Evolutionary conservation across 2,888 invertebrate species (phyloP).

Genomic region (Drosophila basisetae): DNA sequence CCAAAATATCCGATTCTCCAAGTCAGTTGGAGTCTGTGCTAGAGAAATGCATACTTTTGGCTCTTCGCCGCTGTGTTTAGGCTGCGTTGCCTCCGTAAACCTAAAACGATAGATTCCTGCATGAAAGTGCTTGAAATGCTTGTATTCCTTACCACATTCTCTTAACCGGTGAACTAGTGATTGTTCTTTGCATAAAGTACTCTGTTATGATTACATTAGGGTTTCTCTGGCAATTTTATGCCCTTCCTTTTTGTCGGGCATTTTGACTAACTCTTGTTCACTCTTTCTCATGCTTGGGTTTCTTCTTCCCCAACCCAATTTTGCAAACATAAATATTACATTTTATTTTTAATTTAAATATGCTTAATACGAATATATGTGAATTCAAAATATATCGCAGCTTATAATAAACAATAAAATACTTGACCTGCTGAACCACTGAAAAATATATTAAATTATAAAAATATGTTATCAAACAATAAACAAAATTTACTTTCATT

Average conservation of each 20-base stretch:
- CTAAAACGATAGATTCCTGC: not conserved
- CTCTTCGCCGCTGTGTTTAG: not conserved
- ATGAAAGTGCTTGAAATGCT: too few species aligned
- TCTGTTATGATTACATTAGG: too few species aligned
- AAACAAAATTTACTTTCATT: not conserved
- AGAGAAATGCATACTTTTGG: not conserved
- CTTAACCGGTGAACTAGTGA: not conserved
- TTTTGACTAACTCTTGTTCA: too few species aligned
- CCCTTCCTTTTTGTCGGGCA: too few species aligned
- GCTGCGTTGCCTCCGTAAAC: not conserved
- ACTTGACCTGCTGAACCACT: not conserved
- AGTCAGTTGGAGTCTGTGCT: not conserved
- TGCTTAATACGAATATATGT: not conserved
- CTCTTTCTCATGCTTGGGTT: too few species aligned
- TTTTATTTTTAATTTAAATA: not conserved
- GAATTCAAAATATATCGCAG: too few species aligned
- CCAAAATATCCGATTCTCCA: not conserved
- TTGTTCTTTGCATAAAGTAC: not conserved
- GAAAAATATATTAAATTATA: not conserved
- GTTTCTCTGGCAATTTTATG: too few species aligned
- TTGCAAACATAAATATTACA: not conserved
- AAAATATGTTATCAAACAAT: not conserved
- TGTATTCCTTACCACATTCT: not conserved
- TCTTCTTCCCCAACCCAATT: too few species aligned
- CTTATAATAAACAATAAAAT: too few species aligned